A percentile compares a stretch with the other conserved stretches of the same genome.
Conservation (phyloP, 2,113 vertebrate genomes). For the Antechinus flavipes region DNA sequence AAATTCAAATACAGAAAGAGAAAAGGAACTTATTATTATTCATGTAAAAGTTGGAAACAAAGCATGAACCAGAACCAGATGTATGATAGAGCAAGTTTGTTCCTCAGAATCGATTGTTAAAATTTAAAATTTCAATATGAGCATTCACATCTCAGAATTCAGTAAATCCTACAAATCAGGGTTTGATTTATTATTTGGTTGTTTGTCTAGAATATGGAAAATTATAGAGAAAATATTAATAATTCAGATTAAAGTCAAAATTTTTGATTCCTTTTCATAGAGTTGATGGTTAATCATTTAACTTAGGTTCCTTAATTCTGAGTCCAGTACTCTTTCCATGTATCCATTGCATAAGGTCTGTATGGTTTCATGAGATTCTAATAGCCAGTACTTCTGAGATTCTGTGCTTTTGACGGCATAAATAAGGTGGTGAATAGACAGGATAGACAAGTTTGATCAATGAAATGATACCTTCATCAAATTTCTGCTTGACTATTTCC, state of each 20-base stretch:
- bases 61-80: background rate
- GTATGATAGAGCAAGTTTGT: background rate
- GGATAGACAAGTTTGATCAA: background rate
- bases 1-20: background rate
- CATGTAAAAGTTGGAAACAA: background rate
- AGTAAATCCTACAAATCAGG: background rate
- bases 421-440: background rate
- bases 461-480: background rate
- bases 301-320: background rate
- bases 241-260: background rate
- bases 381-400: background rate
- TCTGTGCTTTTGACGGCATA: background rate
- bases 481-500: background rate
- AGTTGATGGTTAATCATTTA: background rate
- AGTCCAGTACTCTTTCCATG: background rate
- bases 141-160: background rate
- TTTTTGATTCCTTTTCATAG: background rate
- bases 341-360: background rate
- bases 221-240: background rate
- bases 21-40: background rate
- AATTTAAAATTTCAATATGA: background rate
- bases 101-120: background rate
- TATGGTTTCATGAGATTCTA: background rate
- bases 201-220: background rate
- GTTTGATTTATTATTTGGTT: background rate